Evolutionary conservation across 1,140 invertebrate genomes (phyloP), one percentile per base, ranked within the genome.

Genomic region (Caerostris extrusa): DNA sequence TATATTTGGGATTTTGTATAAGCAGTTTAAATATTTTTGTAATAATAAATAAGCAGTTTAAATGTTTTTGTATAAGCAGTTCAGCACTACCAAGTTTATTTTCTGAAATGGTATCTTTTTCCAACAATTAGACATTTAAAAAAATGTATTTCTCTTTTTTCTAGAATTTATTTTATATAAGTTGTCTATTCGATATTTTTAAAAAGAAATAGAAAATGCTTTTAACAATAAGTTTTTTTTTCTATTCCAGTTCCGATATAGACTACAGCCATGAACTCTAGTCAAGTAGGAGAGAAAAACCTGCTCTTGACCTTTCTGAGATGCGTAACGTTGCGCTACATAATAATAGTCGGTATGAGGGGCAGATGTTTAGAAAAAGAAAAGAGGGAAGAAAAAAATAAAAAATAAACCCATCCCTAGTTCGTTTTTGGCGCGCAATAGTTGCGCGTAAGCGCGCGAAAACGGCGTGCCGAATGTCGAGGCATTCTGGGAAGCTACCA

Each of bases 401-500:
- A 81, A 2, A 17, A 5, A 67, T 17, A 67, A 67, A 19, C 12
- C 50, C 58, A 64, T 83, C 77, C 90, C 81, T 10, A 58, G 64
- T 7, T 58, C 71, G 56, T 87, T 93, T 93, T 93, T 34, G 91
- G 34, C 34, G 34, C 91, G 91, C 91, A 60, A 34, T n/a, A 60
- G 10, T 4, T 12, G 17, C 60, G 53, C 55, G 12, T 53, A 67
- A 85, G 87, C 58, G 60, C 58, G 71, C 60, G 83, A 82, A 61
- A 88, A 88, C 88, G 53, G 61, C 64, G 71, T 77, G 71, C 71
- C 71, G 64, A 57, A 81, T 17, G 17, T 53, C 56, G n/a, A 87
- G 57, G 91, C 91, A 93, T 93, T 93, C 91, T 93, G 91, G 91
- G 91, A 93, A 87, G 61, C 69, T 82, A 93, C 82, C 91, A 93